Evolutionary conservation across 1,140 invertebrate species (phyloP).

Genomic region (Bilobella aurantiaca): DNA sequence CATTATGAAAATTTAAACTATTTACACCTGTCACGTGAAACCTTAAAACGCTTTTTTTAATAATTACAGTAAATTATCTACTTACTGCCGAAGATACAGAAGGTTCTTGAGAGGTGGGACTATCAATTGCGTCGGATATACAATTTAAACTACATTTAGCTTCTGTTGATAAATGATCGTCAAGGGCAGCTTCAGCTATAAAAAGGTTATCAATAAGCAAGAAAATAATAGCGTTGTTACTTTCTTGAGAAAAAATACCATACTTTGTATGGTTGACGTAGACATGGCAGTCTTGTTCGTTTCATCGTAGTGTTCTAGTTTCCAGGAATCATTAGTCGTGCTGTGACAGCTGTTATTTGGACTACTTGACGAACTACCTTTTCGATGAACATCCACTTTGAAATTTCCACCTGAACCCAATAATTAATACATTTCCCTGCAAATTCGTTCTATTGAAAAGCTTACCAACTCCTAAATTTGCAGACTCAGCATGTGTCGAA

Average conservation of each 20-base stretch:
- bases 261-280: not conserved
- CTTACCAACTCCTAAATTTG: not conserved
- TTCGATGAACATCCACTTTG: constrained; percentile 82
- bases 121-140: not conserved
- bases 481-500: not conserved
- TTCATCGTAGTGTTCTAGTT: not conserved
- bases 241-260: not conserved
- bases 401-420: constrained; percentile 51
- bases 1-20: constrained; percentile 1
- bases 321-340: not conserved
- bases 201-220: too few species aligned
- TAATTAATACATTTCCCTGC: not conserved
- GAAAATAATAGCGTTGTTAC: too few species aligned
- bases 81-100: constrained; percentile 26
- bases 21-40: too few species aligned
- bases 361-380: constrained; percentile 80
- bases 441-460: not conserved
- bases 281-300: not conserved
- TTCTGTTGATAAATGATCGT: too few species aligned
- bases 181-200: too few species aligned
- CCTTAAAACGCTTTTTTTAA: too few species aligned
- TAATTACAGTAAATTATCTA: too few species aligned
- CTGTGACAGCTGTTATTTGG: constrained; percentile 40
- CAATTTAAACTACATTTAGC: too few species aligned
- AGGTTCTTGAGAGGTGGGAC: constrained; percentile 28